Evolutionary conservation across 2,113 vertebrate species (phyloP), one percentile per base, ranked within the genome.

Genomic region (Sisor rabdophorus): DNA sequence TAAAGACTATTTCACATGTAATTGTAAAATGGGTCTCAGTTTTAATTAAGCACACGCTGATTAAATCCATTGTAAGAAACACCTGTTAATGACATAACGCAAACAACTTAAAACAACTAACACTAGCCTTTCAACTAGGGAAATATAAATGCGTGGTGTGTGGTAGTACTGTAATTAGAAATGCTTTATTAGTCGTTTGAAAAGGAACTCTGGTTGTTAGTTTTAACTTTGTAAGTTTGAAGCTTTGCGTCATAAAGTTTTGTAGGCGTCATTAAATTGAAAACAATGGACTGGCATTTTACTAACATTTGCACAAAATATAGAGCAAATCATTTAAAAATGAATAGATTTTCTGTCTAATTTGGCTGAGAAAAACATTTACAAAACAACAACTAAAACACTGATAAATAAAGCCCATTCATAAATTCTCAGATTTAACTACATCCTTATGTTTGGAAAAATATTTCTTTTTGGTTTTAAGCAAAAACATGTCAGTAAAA

Each of bases 351-450:
- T n/a, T n/a, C 2, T 20, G 2, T 17, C 24, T 19, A 24, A 26
- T 68, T 30, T 69, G 24, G 3, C 3, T 28, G 10, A 48, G 6
- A 10, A 67, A 17, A 6, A 50, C 15, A 28, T 20, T 11, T 20
- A 24, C 40, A 47, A 13, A 44, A 48, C 4, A 30, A 17, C 15
- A 17, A 26, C 44, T 68, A 26, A 17, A 30, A 30, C 9, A 52
- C 13, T 69, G 65, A 69, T 50, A 28, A 69, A 69, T 69, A 47
- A 52, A 47, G 24, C 65, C 65, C 65, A 69, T 7, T 52, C n/a
- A 22, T 50, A 17, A 15, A 28, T 47, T 71, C 20, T 60, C 17
- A 9, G 13, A 54, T 30, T 40, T 36, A 71, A 72, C 10, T 67
- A 8, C 58, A 11, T 28, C 15, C 1, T 7, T 63, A 36, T 36